Evolutionary conservation across 2,113 vertebrate genomes (phyloP).

Genomic region (Trogon melanurus): DNA sequence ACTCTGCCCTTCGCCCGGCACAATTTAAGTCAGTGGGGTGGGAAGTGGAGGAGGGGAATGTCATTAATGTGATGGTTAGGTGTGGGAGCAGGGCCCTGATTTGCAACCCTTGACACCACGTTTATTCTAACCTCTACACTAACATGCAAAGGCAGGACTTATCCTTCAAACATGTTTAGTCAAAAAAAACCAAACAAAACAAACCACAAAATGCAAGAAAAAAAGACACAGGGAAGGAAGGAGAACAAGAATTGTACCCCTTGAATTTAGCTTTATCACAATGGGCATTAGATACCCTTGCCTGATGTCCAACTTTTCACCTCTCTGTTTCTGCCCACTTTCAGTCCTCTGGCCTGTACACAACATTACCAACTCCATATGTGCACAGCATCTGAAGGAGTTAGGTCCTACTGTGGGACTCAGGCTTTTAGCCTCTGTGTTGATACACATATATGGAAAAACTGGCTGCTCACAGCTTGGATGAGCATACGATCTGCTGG

Average conservation of each 20-base stretch:
- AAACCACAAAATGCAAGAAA: too few relatives aligned
- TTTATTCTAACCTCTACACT: not conserved
- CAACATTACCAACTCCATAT: not conserved
- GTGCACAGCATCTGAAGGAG: not conserved
- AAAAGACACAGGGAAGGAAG: not conserved
- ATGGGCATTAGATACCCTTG: not conserved
- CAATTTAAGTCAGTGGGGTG: not conserved
- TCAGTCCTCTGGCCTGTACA: not conserved
- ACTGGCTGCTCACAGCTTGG: too few relatives aligned
- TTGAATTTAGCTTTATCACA: not conserved
- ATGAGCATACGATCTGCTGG: too few relatives aligned
- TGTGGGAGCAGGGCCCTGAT: not conserved
- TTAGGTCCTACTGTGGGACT: not conserved
- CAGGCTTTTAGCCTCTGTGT: not conserved
- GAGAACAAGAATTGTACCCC: accelerated
- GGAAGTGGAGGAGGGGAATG: too few relatives aligned
- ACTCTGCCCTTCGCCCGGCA: accelerated
- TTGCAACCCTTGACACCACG: not conserved
- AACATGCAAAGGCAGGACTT: not conserved
- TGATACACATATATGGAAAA: not conserved
- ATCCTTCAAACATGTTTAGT: not conserved
- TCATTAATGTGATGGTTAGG: too few relatives aligned
- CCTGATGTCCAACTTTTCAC: not conserved
- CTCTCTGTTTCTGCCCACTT: not conserved
- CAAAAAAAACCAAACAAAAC: not conserved